A percentile compares a stretch with the other conserved stretches of the same genome.
phyloP scores from a whole-genome alignment of 2,113 vertebrate genomes.

The Cardinalis cardinalis region DNA sequence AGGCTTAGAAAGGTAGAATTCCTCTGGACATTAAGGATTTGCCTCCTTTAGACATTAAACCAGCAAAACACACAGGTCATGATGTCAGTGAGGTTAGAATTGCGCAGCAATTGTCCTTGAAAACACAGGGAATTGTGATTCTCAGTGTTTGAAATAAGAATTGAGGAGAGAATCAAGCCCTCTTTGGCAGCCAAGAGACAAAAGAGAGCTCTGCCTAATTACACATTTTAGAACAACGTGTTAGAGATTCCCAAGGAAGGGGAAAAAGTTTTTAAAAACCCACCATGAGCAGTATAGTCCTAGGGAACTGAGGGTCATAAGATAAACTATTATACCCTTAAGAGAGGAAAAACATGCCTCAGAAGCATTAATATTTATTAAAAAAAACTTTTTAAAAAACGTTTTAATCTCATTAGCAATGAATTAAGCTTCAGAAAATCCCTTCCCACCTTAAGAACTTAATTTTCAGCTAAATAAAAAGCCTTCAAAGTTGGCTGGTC shows the following conservation, averaged over 20 bases:
- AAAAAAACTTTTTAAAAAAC: not conserved
- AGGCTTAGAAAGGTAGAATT: not conserved
- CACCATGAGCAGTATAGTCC: not conserved
- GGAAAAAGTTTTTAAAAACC: no score
- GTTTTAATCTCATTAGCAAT: not conserved
- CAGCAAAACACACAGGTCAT: not conserved
- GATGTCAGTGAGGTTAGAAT: not conserved
- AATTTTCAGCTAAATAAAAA: not conserved
- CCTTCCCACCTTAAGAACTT: not conserved
- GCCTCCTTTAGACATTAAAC: not conserved
- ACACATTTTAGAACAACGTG: not conserved
- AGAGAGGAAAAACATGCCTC: not conserved
- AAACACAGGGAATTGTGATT: not conserved
- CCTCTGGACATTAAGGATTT: not conserved
- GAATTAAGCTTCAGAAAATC: not conserved
- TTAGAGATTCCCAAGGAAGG: not conserved
- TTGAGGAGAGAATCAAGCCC: not conserved
- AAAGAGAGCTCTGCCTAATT: not conserved
- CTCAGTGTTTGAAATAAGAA: not conserved
- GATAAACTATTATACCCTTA: not conserved
- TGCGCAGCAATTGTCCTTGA: not conserved
- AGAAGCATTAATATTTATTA: not conserved
- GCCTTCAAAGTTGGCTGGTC: not conserved
- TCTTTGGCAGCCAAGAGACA: not conserved
- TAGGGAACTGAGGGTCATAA: not conserved